Base-by-base conservation (phyloP, 1,140 invertebrate species). In the Himalopsyche phryganea region DNA sequence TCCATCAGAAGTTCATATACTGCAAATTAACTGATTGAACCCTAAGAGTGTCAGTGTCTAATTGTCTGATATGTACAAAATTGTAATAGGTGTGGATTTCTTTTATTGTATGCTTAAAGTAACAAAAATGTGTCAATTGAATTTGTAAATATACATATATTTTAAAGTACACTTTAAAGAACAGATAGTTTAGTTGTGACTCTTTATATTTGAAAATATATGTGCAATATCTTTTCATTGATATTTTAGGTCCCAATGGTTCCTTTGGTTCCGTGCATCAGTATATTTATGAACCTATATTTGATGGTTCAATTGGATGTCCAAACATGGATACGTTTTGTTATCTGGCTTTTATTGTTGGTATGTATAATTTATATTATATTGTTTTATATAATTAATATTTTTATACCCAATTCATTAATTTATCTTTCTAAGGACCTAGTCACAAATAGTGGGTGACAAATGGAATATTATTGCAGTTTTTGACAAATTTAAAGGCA, bases 251-350 rank as follows among this genome's bases (percentile, higher is more conserved):
- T 85, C 36, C 87, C 87, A 14, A 74, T 86, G n/a, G 86, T 91
- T 6, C 88, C 88, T 1, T 69, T 86, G 11, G 69, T 90, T 33
- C 88, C 88, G 1, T 76, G 78, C 32, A 56, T 87, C 1, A 88
- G 85, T 66, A 83, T 90, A 52, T 79, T 88, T 19, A 79, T 87
- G 19, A 90, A 91, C 67, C 78, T 88, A 20, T 85, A 85, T 60
- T 73, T 91, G 11, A 89, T 89, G 86, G 69, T 86, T 45, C 82
- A 84, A 65, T 73, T 91, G 49, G 81, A 85, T 52, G 60, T 66
- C 9, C 70, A 79, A 23, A 90, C 89, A 1, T 91, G 88, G 88
- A 81, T 89, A 38, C 74, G 88, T 55, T 85, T 91, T 65, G 78
- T 69, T 9, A 75, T 88, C 13, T 91, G 88, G 88, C 80, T 90